Percentiles rank a stretch among this genome's conserved stretches.
These are phyloP conservation scores for Acanthis flammea DNA, from an alignment of 2,797 vertebrate species.

Conservation along the genomic window DNA sequence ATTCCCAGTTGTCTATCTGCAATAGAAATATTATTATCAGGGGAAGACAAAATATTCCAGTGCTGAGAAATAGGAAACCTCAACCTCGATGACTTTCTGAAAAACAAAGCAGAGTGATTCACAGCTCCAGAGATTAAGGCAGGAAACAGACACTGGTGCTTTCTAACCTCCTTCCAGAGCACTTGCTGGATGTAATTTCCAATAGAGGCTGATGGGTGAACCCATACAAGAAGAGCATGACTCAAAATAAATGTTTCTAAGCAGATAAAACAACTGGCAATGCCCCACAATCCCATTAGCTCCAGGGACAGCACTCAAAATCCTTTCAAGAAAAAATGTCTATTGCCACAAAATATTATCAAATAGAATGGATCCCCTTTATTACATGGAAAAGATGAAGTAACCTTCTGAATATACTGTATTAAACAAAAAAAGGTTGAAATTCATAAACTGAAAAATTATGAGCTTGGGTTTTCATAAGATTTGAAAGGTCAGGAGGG, in stretches of 20 bases:
- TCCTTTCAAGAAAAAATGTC: conserved; percentile 19
- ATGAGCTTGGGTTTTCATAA: conserved; percentile 57
- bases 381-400: conserved; percentile 44
- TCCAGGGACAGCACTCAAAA: background rate
- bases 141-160: background rate
- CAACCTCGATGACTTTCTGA: background rate
- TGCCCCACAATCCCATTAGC: conserved; percentile 46
- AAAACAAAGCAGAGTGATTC: background rate
- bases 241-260: conserved; percentile 27
- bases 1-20: background rate
- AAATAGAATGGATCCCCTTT: conserved; percentile 24
- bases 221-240: background rate
- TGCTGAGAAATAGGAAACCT: background rate
- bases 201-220: background rate
- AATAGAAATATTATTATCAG: background rate
- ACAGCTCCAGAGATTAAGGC: background rate
- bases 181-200: background rate
- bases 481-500: conserved; percentile 74
- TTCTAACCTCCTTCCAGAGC: background rate
- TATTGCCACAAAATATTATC: conserved; percentile 37
- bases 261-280: background rate
- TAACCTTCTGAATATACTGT: conserved; percentile 32
- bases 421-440: conserved; percentile 38
- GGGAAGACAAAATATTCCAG: background rate
- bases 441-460: conserved; percentile 66